phyloP scores from a whole-genome alignment of 2,797 vertebrate species.

The Rhinichthys osculus region DNA sequence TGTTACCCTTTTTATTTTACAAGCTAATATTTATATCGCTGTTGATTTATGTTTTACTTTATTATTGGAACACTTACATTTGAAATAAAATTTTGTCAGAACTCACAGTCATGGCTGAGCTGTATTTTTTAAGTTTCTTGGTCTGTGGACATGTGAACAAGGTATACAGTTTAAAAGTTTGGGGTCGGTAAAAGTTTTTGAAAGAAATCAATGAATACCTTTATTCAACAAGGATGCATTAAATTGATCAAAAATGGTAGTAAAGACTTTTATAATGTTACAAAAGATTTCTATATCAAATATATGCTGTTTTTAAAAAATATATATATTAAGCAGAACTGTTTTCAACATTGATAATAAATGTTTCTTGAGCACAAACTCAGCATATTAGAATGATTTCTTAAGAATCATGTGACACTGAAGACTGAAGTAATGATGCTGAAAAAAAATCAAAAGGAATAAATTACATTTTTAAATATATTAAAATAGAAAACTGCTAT shows the following conservation, averaged over 20 bases:
- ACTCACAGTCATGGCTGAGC: slow-evolving; percentile 37
- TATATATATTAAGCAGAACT: background rate
- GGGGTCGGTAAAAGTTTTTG: background rate
- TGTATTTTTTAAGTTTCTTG: background rate
- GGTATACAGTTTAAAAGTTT: background rate
- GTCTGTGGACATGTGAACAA: background rate
- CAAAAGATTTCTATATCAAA: background rate
- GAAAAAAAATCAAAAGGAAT: background rate
- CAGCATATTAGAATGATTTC: background rate
- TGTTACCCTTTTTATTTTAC: slow-evolving; percentile 88
- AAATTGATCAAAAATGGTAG: background rate
- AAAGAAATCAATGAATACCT: background rate
- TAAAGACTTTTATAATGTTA: background rate
- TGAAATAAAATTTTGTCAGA: slow-evolving; percentile 88
- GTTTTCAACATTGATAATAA: background rate
- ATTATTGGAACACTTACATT: slow-evolving; percentile 80
- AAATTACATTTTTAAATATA: too few relatives aligned
- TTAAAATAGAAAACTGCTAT: background rate
- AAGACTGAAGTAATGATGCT: background rate
- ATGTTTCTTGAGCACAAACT: too few relatives aligned
- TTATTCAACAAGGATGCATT: background rate
- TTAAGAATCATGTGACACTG: background rate
- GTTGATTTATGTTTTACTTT: slow-evolving; percentile 74
- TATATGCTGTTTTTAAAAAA: background rate
- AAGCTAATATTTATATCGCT: slow-evolving; percentile 92